Conservation (phyloP, 2,113 vertebrate genomes). For the Hucho hucho region DNA sequence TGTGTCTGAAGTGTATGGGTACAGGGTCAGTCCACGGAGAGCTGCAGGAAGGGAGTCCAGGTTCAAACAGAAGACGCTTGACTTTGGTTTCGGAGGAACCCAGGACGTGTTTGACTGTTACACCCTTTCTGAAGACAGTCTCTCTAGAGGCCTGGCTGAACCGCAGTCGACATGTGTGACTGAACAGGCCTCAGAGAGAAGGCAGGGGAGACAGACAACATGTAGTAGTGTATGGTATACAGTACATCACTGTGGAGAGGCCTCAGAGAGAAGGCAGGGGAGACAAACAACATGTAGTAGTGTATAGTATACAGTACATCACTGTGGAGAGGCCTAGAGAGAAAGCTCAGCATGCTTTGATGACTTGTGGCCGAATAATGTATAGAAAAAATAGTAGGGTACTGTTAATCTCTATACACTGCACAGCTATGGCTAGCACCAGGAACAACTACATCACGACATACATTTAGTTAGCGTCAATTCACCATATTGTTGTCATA, state of each 20-base stretch:
- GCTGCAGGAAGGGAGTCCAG: background rate
- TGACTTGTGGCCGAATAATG: slow-evolving; percentile 24
- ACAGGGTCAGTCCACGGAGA: background rate
- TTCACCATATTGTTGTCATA: too few species aligned
- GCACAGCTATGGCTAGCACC: too few species aligned
- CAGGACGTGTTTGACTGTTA: slow-evolving; percentile 49
- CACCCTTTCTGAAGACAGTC: slow-evolving; percentile 8
- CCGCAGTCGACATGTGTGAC: slow-evolving; percentile 45
- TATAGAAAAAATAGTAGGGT: background rate
- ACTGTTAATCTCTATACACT: too few species aligned
- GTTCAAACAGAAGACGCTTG: slow-evolving; percentile 47
- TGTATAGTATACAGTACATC: slow-evolving; percentile 17
- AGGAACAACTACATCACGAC: background rate
- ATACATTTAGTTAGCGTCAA: background rate
- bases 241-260: too few species aligned
- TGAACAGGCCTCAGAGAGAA: slow-evolving; percentile 15
- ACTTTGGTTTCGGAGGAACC: slow-evolving; percentile 49
- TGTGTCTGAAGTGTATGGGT: slow-evolving; percentile 1
- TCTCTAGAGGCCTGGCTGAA: slow-evolving; percentile 47
- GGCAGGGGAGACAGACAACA: slow-evolving; percentile 5
- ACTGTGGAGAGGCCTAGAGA: slow-evolving; percentile 54
- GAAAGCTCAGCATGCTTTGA: slow-evolving; percentile 49
- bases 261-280: slow-evolving; percentile 18
- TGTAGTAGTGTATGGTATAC: too few species aligned
- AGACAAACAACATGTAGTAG: slow-evolving; percentile 41